Evolutionary conservation across 1,140 invertebrate species (phyloP).

Genomic region (Drosophila nikananu): DNA sequence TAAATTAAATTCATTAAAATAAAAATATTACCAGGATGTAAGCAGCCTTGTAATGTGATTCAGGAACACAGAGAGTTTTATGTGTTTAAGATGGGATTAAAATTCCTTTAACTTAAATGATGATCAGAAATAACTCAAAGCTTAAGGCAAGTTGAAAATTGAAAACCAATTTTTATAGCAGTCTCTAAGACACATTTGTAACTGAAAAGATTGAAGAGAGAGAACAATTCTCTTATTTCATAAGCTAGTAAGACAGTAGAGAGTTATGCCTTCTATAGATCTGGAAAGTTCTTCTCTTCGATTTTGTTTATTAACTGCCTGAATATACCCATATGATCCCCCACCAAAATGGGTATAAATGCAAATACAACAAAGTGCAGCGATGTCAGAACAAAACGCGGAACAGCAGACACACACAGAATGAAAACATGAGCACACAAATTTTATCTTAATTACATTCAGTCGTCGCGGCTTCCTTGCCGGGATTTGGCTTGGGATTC

Average conservation of each 20-base stretch:
- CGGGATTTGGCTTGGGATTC: constrained; percentile 11
- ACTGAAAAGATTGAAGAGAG: too few relatives aligned
- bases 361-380: constrained; percentile 54
- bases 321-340: constrained; percentile 4
- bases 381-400: constrained; percentile 49
- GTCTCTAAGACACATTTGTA: too few relatives aligned
- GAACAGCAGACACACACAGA: constrained; percentile 40
- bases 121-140: too few relatives aligned
- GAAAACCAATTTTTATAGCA: too few relatives aligned
- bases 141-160: too few relatives aligned
- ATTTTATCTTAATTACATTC: constrained; percentile 77
- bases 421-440: constrained; percentile 49
- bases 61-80: neutral
- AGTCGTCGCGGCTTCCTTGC: constrained; percentile 29
- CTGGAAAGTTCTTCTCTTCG: neutral
- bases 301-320: neutral
- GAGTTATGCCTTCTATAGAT: neutral
- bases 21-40: neutral
- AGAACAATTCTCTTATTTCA: neutral
- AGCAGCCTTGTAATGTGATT: neutral
- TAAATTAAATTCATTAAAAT: neutral
- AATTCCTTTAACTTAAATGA: neutral
- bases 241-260: neutral
- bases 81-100: neutral
- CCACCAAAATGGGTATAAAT: constrained; percentile 3